Conservation (phyloP, 2,113 vertebrate genomes). For the Chrysemys picta region DNA sequence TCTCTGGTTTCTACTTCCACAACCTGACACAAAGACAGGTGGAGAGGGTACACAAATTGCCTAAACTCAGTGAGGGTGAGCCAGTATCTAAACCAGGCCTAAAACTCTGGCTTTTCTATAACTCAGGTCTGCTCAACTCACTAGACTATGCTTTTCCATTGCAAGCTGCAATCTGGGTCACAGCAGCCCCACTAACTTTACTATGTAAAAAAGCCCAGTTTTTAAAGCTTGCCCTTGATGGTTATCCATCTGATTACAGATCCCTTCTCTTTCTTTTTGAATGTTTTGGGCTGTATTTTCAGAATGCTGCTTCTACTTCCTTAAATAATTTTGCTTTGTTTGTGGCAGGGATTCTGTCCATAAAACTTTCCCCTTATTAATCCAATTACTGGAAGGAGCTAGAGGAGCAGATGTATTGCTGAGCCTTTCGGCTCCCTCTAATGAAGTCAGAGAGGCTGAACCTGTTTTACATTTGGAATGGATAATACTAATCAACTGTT, state of each 20-base stretch:
- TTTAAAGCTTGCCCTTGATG: neutral
- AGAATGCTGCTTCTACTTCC: neutral
- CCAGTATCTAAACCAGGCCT: neutral
- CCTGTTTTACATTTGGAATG: constrained; percentile 48
- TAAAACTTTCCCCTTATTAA: constrained; percentile 15
- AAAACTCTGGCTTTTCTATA: neutral
- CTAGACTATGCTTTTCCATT: neutral
- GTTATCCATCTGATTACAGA: neutral
- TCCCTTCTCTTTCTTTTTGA: neutral
- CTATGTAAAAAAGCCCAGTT: neutral
- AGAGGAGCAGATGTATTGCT: constrained; percentile 8
- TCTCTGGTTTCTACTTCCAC: neutral
- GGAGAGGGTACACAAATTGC: neutral
- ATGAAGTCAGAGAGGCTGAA: constrained; percentile 56
- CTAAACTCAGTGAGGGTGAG: neutral
- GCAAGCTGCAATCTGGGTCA: neutral
- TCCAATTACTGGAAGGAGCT: constrained; percentile 1
- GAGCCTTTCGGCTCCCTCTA: constrained; percentile 9
- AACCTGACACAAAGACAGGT: neutral
- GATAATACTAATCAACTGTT: constrained; percentile 50
- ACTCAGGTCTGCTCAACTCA: neutral
- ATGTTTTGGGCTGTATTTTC: neutral
- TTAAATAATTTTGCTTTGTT: neutral
- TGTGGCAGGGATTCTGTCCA: neutral
- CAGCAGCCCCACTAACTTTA: neutral